A percentile compares a stretch with the other conserved stretches of the same genome.
phyloP scores from a whole-genome alignment of 2,888 invertebrate genomes.

The Sinelater perroti region DNA sequence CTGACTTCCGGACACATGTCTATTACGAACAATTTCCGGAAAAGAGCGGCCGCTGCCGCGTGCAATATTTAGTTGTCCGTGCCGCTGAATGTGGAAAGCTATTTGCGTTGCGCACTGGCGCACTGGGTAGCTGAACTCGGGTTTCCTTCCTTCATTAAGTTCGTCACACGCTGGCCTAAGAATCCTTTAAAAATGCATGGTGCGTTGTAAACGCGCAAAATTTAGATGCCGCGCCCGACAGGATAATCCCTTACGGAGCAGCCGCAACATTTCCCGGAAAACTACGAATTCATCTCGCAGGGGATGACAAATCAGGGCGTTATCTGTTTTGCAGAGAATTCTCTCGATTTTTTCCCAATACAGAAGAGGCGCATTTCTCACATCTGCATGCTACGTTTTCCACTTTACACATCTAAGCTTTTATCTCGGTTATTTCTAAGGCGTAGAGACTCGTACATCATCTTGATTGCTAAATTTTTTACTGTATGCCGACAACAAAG shows the following conservation, averaged over 20 bases:
- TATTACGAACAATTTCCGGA: slow-evolving; percentile 11
- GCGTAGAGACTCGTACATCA: slow-evolving; percentile 18
- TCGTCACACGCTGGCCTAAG: too few species aligned
- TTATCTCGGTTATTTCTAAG: slow-evolving; percentile 22
- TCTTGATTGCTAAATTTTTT: slow-evolving; percentile 25
- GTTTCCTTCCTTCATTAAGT: too few species aligned
- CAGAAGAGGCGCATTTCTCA: slow-evolving; percentile 6
- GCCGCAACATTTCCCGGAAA: too few species aligned
- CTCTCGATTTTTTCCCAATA: slow-evolving; percentile 17
- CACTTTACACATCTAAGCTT: slow-evolving; percentile 15
- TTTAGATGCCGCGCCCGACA: too few species aligned
- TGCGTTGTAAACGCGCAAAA: too few species aligned
- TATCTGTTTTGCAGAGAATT: slow-evolving; percentile 8
- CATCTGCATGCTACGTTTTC: slow-evolving; percentile 17
- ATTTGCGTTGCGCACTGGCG: slow-evolving; percentile 11
- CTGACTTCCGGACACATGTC: slow-evolving; percentile 7
- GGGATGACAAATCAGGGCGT: slow-evolving; percentile 10
- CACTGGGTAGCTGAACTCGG: too few species aligned
- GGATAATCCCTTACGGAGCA: too few species aligned
- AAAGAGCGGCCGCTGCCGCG: background rate
- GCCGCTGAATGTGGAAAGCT: background rate
- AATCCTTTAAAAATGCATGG: too few species aligned
- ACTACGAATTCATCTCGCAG: too few species aligned
- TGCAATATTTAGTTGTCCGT: slow-evolving; percentile 5
- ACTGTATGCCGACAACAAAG: slow-evolving; percentile 15